Percentiles rank a stretch among this genome's conserved stretches.
Evolutionary conservation across 2,797 vertebrate species (phyloP).

Genomic region (Xenentodon cancila): DNA sequence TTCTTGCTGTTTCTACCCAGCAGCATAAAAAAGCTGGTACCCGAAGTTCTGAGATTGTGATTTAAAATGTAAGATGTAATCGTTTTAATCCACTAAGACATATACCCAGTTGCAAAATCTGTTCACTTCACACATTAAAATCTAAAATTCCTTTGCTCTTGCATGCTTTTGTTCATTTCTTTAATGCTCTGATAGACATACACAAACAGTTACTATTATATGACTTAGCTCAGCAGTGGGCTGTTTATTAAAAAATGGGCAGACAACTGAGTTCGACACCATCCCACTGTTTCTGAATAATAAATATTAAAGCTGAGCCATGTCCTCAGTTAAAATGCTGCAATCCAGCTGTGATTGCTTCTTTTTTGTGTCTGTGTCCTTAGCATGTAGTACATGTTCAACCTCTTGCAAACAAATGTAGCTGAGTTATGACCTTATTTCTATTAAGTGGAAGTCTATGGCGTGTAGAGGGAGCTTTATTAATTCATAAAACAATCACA

Average conservation of each 20-base stretch:
- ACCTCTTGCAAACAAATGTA: conserved; percentile 59
- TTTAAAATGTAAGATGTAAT: too few relatives aligned
- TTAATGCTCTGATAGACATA: conserved; percentile 25
- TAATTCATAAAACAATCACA: conserved; percentile 73
- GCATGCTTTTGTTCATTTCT: neutral
- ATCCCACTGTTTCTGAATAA: conserved; percentile 74
- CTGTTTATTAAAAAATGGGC: conserved; percentile 72
- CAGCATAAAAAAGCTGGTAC: too few relatives aligned
- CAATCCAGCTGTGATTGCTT: conserved; percentile 23
- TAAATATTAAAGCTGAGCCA: conserved; percentile 66
- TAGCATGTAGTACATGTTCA: conserved; percentile 14
- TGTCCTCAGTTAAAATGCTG: conserved; percentile 45
- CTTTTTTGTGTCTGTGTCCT: conserved; percentile 13
- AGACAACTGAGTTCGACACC: conserved; percentile 73
- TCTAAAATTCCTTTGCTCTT: conserved; percentile 20
- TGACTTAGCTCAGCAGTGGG: conserved; percentile 63
- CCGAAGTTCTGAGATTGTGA: too few relatives aligned
- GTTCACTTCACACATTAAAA: conserved; percentile 20
- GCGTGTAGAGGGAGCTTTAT: conserved; percentile 69
- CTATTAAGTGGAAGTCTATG: conserved; percentile 72
- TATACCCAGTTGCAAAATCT: conserved; percentile 27
- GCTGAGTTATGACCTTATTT: conserved; percentile 73
- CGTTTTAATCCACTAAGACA: conserved; percentile 6
- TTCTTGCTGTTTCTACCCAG: too few relatives aligned
- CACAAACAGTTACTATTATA: conserved; percentile 45